Evolutionary conservation across 2,888 invertebrate genomes (phyloP), one percentile per base, ranked within the genome.

Genomic region (Octodonta nipae): DNA sequence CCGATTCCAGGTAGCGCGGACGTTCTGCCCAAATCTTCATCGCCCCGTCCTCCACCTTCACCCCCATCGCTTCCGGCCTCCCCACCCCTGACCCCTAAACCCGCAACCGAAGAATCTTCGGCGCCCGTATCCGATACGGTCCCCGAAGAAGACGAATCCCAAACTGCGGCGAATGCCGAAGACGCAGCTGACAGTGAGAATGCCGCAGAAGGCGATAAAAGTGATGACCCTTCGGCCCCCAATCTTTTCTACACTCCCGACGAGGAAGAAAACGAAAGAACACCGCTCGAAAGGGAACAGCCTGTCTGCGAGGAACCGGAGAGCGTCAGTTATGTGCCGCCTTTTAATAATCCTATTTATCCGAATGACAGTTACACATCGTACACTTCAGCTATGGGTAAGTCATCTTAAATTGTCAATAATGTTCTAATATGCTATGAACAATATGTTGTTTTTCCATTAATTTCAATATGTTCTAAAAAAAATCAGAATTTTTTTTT

Each of bases 281-380:
- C 36, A 26, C 36, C 31, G 32, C 36, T 33, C 31, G 38, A 39
- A 25, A 32, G 33, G 24, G 27, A 31, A 11, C 34, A 37, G 10
- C 39, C 35, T 5, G 37, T 33, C 10, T 47, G 44, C 31, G 51
- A 49, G 30, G 51, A 50, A 29, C 40, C 47, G 4, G 50, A 47
- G 31, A 47, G 42, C 28, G 45, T 56, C 6, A 59, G 50, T 40
- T 63, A 60, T 36, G 61, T 63, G 35, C 63, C 63, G 13, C 61
- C 63, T 6, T 63, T 63, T 43, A 62, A 63, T 42, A 63, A 63
- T 46, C 63, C 63, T 6, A 49, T 63, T 12, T 63, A 63, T 51
- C 61, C 63, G 10, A 62, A 59, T 38, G 56, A 52, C 35, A 57
- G 51, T 42, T 61, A 58, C 45, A 50, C 56, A 15, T 50, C 52